These are phyloP conservation scores for Pararge aegeria DNA, from an alignment of 1,140 invertebrate genomes.

Conservation along the genomic window DNA sequence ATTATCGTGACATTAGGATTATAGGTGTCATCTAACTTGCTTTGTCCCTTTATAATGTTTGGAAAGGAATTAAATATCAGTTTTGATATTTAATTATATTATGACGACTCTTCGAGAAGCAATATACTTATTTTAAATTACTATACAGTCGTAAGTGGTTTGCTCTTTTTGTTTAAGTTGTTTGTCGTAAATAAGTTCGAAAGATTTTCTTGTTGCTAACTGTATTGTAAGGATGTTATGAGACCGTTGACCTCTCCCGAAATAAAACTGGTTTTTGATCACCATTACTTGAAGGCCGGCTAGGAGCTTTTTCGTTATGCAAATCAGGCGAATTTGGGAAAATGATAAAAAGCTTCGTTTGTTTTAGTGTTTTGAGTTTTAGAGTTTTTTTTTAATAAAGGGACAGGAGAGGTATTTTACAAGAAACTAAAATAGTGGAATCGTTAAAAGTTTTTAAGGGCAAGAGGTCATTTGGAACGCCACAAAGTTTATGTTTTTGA, in stretches of 20 bases:
- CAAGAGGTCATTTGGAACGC: too few relatives aligned
- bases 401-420: too few relatives aligned
- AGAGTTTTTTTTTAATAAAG: too few relatives aligned
- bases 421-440: too few relatives aligned
- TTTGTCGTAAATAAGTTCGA: background rate
- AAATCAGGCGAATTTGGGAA: slow-evolving; percentile 5
- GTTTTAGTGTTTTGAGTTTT: background rate
- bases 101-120: too few relatives aligned
- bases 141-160: background rate
- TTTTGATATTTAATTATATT: too few relatives aligned
- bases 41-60: too few relatives aligned
- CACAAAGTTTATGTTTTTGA: too few relatives aligned
- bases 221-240: slow-evolving; percentile 25
- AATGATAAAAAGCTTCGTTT: background rate
- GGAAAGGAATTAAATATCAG: too few relatives aligned
- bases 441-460: too few relatives aligned
- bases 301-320: slow-evolving; percentile 28
- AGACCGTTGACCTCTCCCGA: slow-evolving; percentile 61
- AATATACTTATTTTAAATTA: too few relatives aligned
- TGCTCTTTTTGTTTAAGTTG: background rate
- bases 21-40: too few relatives aligned
- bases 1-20: background rate
- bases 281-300: slow-evolving; percentile 40
- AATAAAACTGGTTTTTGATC: slow-evolving; percentile 64
- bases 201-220: slow-evolving; percentile 19